A percentile compares a stretch with the other conserved stretches of the same genome.
Conservation (phyloP, 2,888 invertebrate genomes). For the Andrena haemorrhoa region DNA sequence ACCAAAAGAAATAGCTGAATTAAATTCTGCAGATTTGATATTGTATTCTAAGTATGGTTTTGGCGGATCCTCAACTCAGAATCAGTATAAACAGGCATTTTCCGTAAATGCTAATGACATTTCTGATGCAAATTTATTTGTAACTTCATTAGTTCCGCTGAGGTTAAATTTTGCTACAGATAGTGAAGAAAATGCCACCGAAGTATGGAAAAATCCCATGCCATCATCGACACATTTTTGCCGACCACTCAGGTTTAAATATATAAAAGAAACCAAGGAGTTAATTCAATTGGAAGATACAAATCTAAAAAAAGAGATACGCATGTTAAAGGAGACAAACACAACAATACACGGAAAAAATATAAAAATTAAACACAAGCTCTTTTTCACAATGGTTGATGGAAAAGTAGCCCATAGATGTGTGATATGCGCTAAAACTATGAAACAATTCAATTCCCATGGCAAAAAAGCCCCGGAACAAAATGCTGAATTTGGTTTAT, state of each 20-base stretch:
- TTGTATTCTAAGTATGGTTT: constrained; percentile 3
- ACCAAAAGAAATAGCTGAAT: not conserved
- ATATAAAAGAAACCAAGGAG: not conserved
- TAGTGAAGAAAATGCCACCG: not conserved
- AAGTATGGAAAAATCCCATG: constrained; percentile 1
- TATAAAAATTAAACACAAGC: constrained; percentile 6
- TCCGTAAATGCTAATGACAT: not conserved
- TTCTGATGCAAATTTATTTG: not conserved
- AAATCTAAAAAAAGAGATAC: not conserved
- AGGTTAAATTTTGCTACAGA: not conserved
- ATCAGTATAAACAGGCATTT: not conserved
- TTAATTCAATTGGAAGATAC: constrained; percentile 4
- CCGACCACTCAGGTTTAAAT: constrained; percentile 4
- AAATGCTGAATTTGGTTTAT: constrained; percentile 25
- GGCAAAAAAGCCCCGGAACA: not conserved
- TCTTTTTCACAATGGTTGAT: constrained; percentile 7
- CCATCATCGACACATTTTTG: not conserved
- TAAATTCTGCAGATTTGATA: not conserved
- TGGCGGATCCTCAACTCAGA: not conserved
- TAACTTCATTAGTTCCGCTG: not conserved
- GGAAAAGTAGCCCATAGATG: constrained; percentile 17
- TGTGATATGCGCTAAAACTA: constrained; percentile 6
- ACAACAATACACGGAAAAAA: not conserved
- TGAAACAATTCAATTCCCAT: not conserved
- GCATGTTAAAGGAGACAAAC: not conserved